These are phyloP conservation scores for Calliphora vicina DNA, from an alignment of 1,140 invertebrate genomes.

Conservation along the genomic window DNA sequence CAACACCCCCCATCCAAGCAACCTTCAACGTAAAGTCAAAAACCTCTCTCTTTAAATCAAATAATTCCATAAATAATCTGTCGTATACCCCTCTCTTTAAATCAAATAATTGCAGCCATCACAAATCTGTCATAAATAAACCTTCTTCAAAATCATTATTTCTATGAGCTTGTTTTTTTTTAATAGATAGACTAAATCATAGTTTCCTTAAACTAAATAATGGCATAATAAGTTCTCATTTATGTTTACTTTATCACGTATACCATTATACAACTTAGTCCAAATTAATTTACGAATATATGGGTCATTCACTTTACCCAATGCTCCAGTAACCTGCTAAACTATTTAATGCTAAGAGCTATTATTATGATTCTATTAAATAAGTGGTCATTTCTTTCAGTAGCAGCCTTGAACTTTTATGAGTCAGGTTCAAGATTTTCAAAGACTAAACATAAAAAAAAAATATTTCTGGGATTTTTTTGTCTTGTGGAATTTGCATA, in stretches of 20 bases:
- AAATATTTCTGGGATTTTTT: background rate
- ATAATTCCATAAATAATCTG: too few relatives aligned
- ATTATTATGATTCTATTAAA: background rate
- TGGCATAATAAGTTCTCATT: background rate
- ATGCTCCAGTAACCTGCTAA: slow-evolving; percentile 8
- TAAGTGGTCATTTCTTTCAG: too few relatives aligned
- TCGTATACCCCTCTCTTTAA: too few relatives aligned
- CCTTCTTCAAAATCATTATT: too few relatives aligned
- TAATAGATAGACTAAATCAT: too few relatives aligned
- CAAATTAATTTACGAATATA: background rate
- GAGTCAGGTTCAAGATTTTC: slow-evolving; percentile 22
- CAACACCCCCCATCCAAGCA: too few relatives aligned
- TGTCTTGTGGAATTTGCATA: background rate
- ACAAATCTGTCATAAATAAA: too few relatives aligned
- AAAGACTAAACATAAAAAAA: background rate
- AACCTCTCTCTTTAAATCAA: too few relatives aligned
- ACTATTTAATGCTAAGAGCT: background rate
- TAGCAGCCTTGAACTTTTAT: background rate
- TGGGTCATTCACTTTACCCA: background rate
- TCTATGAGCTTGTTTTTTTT: background rate
- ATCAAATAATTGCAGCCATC: too few relatives aligned
- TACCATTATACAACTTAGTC: background rate
- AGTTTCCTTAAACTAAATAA: too few relatives aligned
- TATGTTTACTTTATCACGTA: background rate
- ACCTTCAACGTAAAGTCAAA: too few relatives aligned